Conservation (phyloP, 2,113 vertebrate species). For the Sylvilagus bachmani region DNA sequence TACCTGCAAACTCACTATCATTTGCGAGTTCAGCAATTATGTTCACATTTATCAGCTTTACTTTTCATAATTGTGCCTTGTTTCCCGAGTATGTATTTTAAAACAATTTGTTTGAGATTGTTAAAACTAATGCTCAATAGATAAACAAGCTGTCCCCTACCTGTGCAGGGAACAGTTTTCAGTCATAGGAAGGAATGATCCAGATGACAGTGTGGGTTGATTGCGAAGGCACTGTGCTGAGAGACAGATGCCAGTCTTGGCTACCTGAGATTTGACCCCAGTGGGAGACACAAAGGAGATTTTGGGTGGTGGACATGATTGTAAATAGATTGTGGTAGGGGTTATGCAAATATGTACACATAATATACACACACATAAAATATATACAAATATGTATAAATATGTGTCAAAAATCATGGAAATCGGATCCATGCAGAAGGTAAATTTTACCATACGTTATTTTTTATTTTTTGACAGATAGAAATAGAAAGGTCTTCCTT, state of each 20-base stretch:
- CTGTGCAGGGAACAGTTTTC: neutral
- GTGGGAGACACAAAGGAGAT: too few species aligned
- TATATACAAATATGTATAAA: too few species aligned
- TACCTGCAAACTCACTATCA: neutral
- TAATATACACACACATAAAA: too few species aligned
- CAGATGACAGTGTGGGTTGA: neutral
- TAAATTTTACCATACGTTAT: neutral
- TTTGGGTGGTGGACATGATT: neutral
- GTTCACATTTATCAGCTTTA: neutral
- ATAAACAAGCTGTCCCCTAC: neutral
- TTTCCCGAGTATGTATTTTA: neutral
- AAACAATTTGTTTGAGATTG: neutral
- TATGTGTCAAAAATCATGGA: neutral
- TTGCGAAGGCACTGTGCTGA: neutral
- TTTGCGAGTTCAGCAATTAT: neutral
- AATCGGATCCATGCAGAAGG: neutral
- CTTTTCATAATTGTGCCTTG: neutral
- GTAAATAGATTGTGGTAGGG: neutral
- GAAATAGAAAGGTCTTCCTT: too few species aligned
- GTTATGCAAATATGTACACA: neutral
- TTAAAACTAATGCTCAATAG: neutral
- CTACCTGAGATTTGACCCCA: neutral
- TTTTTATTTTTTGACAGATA: too few species aligned
- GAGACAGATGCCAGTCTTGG: neutral
- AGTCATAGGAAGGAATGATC: neutral